Conservation (phyloP, 2,113 vertebrate species). For the Apus apus region DNA sequence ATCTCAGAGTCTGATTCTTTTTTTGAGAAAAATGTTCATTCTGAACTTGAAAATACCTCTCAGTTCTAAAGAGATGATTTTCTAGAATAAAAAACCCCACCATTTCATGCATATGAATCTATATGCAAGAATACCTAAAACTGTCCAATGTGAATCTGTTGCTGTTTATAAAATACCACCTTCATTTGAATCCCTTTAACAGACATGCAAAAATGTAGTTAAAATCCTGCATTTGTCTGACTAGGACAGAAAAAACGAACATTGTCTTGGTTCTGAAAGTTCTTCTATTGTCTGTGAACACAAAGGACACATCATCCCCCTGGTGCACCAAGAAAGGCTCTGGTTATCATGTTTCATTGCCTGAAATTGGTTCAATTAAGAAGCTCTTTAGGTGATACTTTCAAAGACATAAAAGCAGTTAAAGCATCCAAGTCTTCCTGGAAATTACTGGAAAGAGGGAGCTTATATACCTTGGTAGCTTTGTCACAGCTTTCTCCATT, state of each 20-base stretch:
- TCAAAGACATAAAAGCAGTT: background rate
- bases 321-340: background rate
- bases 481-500: background rate
- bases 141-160: background rate
- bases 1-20: background rate
- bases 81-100: background rate
- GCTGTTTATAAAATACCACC: background rate
- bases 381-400: background rate
- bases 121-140: background rate
- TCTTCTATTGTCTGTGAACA: background rate
- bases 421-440: background rate
- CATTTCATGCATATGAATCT: rapidly evolving
- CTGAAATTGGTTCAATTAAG: background rate
- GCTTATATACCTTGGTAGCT: background rate
- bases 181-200: background rate
- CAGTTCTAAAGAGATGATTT: background rate
- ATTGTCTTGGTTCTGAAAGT: background rate
- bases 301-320: background rate
- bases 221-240: background rate
- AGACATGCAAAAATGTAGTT: rapidly evolving
- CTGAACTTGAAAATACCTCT: background rate
- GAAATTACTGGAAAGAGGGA: background rate
- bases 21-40: background rate
- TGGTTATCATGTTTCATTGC: background rate
- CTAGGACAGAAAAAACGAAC: background rate